phyloP scores from a whole-genome alignment of 2,797 vertebrate species.

The Macrochelys suwanniensis region DNA sequence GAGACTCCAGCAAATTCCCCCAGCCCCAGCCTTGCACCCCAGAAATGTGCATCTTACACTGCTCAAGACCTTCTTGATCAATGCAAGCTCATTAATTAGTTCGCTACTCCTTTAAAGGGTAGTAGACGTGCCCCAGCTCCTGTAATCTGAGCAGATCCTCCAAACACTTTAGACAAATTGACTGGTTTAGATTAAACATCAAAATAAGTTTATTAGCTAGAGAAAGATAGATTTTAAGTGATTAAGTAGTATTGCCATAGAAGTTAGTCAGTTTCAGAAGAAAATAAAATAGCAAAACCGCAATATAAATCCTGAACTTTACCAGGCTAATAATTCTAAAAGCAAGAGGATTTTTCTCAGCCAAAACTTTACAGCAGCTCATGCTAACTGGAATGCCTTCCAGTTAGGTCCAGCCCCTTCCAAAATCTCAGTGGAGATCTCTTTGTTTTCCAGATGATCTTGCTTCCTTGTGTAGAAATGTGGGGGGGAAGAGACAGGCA shows the following conservation, averaged over 20 bases:
- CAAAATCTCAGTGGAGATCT: not conserved
- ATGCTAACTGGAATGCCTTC: not conserved
- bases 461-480: not conserved
- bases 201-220: not conserved
- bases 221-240: not conserved
- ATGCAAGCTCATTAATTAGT: not conserved
- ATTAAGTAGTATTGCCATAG: not conserved
- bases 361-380: not conserved
- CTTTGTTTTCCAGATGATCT: not conserved
- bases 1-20: not conserved
- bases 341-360: not conserved
- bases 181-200: not conserved
- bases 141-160: not conserved
- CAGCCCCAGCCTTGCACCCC: not conserved
- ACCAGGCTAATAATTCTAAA: not conserved
- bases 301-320: not conserved
- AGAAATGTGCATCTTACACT: not conserved
- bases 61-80: not conserved
- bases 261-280: not conserved
- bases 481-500: not conserved
- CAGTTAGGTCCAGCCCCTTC: not conserved
- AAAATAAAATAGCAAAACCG: not conserved
- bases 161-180: not conserved
- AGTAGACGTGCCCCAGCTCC: not conserved
- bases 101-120: not conserved